Evolutionary conservation across 2,797 vertebrate species (phyloP), one percentile per base, ranked within the genome.

Genomic region (Acrossocheilus wenchowensis): DNA sequence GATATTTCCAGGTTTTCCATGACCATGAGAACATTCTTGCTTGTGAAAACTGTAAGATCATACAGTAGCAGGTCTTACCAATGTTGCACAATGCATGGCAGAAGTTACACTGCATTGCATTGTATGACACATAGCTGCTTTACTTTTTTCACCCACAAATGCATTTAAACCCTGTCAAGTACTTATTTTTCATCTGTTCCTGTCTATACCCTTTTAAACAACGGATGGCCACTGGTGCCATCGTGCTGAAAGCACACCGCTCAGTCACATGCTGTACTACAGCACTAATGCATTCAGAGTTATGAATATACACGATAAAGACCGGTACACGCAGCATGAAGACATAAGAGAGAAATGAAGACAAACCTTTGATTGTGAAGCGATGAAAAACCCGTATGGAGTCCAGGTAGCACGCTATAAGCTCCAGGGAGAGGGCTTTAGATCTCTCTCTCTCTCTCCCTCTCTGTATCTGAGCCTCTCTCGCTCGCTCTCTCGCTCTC

Each of bases 341-440:
- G 11, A 48, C 17, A 82, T 79, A 45, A 30, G 12, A 78, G 30
- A 45, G 12, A 4, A 78, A 68, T 8, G 1, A 3, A 34, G 43
- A 85, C 90, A 23, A 94, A 95, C 95, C 94, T 94, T 89, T 87
- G 89, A 84, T 89, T 89, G 89, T 66, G 90, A 66, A 77, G 89
- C 86, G 87, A 86, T 91, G 87, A 77, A 78, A 86, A 85, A 57
- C 82, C 62, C 89, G 71, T 85, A 73, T 71, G 68, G 88, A 90
- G 91, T 26, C 19, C 83, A 57, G 84, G 81, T 86, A 92, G 90
- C 92, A 94, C 94, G 93, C 92, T 90, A 48, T 81, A 89, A 92
- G 82, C 92, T 93, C 89, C 88, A 74, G 91, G 89, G 92, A 92
- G 92, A 93, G 83, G 90, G 91, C 88, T 91, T 91, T 92, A 89